phyloP scores from a whole-genome alignment of 2,888 invertebrate genomes.

The Hydraecia micacea region DNA sequence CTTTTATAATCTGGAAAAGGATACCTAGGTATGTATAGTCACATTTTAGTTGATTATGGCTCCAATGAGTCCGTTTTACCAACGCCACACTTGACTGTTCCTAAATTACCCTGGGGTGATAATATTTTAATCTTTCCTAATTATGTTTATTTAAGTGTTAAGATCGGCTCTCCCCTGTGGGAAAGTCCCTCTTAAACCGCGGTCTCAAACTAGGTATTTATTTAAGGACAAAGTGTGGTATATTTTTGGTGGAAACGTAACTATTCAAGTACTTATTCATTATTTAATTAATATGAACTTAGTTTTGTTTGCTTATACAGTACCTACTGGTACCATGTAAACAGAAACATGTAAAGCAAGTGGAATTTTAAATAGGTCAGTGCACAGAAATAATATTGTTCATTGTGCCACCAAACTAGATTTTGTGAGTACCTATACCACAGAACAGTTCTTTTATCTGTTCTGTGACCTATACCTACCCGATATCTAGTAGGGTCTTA shows the following conservation, averaged over 20 bases:
- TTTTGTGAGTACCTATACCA: background rate
- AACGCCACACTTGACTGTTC: background rate
- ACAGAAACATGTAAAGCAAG: too few species aligned
- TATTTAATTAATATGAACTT: background rate
- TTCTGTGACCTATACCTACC: too few species aligned
- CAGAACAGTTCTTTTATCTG: too few species aligned
- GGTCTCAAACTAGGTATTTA: background rate
- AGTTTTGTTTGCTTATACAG: background rate
- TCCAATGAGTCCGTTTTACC: background rate
- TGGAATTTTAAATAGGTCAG: background rate
- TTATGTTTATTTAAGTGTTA: background rate
- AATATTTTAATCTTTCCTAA: background rate
- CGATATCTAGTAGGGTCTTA: background rate
- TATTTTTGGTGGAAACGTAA: background rate
- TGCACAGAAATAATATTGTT: background rate
- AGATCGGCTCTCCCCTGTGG: background rate
- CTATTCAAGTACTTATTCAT: background rate
- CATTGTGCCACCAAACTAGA: background rate
- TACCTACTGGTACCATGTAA: background rate
- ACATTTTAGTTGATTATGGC: background rate
- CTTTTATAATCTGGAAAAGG: conserved; percentile 16
- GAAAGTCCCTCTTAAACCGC: background rate
- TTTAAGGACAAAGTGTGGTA: background rate
- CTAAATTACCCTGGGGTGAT: background rate
- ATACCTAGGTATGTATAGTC: background rate